Evolutionary conservation across 2,113 vertebrate genomes (phyloP), one percentile per base, ranked within the genome.

Genomic region (Malaclemys terrapin): DNA sequence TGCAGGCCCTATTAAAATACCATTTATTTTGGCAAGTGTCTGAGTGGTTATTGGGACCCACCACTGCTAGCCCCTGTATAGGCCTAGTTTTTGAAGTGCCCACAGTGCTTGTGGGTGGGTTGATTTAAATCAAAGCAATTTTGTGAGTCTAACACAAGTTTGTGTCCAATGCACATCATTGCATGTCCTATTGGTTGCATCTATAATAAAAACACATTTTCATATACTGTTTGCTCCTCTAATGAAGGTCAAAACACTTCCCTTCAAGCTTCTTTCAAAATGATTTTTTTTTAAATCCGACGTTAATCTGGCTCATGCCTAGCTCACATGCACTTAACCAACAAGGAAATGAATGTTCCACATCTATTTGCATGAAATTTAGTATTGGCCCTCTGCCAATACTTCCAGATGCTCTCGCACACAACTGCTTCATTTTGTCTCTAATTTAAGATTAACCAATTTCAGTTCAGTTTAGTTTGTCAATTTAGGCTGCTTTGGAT

Each of bases 261-360:
- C 82, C 85, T 94, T 87, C 54, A 89, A 87, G 75, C 62, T 22
- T 5, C 27, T 29, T 93, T 54, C 94, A 69, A 90, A 85, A 76
- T 6, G 35, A 87, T 50, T 88, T 95, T 19, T 19, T 53, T 19
- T 19, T 19, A 19, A 53, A 20, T 20, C 17, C 5, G 2, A 0
- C 0, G 10, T 90, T 87, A 56, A 47, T 65, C 16, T 80, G 9
- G 20, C 85, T 82, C 62, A 25, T 35, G 5, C 27, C n/a, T 52
- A 31, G 78, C 88, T 83, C 27, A 42, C 78, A 31, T 62, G 29
- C 24, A 31, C 25, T 87, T 91, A 1, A 0, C 20, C 1, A 2
- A n/a, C 50, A 85, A 87, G 79, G 57, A 93, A 85, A 76, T 10
- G 3, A 0, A 0, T 8, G 84, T 92, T 76, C 50, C 57, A 62